phyloP scores from a whole-genome alignment of 92 coral and sea anemone species.

The Epizoanthus ramosus region DNA sequence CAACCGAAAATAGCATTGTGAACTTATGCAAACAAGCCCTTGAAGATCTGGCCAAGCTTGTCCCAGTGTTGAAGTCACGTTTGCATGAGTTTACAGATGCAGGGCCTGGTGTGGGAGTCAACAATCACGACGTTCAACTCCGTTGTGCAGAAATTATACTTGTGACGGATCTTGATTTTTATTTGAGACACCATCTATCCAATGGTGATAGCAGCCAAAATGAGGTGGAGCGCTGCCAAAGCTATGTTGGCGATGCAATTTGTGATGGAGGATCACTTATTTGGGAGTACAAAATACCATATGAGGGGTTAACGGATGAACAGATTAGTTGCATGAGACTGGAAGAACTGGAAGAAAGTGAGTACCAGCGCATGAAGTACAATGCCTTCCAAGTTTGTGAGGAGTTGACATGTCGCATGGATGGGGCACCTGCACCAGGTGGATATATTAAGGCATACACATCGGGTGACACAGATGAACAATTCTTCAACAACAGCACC shows the following conservation, averaged over 20 bases:
- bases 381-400: constrained; percentile 47
- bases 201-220: constrained; percentile 47
- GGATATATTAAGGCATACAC: constrained; percentile 49
- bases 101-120: constrained; percentile 47
- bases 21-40: constrained; percentile 10
- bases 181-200: constrained; percentile 36
- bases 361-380: constrained; percentile 30
- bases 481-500: constrained; percentile 23
- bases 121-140: constrained; percentile 20
- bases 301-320: constrained; percentile 8
- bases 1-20: neutral
- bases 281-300: constrained; percentile 23
- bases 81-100: constrained; percentile 43
- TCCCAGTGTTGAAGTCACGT: constrained; percentile 24
- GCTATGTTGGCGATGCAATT: constrained; percentile 48
- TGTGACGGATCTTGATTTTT: constrained; percentile 30
- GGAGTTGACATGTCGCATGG: constrained; percentile 30
- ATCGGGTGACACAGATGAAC: constrained; percentile 18
- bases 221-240: constrained; percentile 47
- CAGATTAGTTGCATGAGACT: neutral
- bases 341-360: constrained; percentile 39
- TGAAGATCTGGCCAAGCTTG: constrained; percentile 1
- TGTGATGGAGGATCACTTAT: constrained; percentile 3
- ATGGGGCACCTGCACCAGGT: constrained; percentile 48
- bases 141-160: constrained; percentile 27